Evolutionary conservation across 2,113 vertebrate species (phyloP).

Genomic region (Gambusia holbrooki): DNA sequence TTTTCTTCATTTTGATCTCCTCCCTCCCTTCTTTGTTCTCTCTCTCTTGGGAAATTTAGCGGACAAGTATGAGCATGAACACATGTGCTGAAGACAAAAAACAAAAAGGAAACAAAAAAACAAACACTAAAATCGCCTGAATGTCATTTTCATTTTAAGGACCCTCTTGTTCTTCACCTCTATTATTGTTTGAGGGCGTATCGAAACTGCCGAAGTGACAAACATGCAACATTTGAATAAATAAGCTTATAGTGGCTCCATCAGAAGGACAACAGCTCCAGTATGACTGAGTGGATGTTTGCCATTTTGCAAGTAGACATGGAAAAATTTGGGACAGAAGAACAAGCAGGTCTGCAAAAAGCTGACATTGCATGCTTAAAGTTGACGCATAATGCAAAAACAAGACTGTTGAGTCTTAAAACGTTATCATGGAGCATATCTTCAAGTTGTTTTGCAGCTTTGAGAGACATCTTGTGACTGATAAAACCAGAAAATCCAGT

Average conservation of each 20-base stretch:
- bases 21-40: slow-evolving; percentile 37
- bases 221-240: slow-evolving; percentile 12
- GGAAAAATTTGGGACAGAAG: not conserved
- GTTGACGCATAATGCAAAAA: not conserved
- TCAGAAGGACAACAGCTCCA: not conserved
- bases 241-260: slow-evolving; percentile 4
- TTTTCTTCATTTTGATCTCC: slow-evolving; percentile 21
- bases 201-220: slow-evolving; percentile 29
- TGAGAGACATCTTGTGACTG: not conserved
- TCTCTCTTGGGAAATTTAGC: slow-evolving; percentile 32
- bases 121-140: slow-evolving; percentile 7
- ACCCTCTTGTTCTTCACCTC: not conserved
- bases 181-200: slow-evolving; percentile 34
- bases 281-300: not conserved
- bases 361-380: too few species aligned
- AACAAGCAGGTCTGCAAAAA: not conserved
- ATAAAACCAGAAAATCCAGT: not conserved
- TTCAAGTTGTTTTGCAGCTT: not conserved
- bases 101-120: not conserved
- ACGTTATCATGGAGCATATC: not conserved
- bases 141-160: slow-evolving; percentile 14
- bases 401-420: not conserved
- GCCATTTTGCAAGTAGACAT: not conserved
- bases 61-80: slow-evolving; percentile 63
- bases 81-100: slow-evolving; percentile 11